phyloP scores from a whole-genome alignment of 2,113 vertebrate genomes.

The Tragelaphus buxtoni region DNA sequence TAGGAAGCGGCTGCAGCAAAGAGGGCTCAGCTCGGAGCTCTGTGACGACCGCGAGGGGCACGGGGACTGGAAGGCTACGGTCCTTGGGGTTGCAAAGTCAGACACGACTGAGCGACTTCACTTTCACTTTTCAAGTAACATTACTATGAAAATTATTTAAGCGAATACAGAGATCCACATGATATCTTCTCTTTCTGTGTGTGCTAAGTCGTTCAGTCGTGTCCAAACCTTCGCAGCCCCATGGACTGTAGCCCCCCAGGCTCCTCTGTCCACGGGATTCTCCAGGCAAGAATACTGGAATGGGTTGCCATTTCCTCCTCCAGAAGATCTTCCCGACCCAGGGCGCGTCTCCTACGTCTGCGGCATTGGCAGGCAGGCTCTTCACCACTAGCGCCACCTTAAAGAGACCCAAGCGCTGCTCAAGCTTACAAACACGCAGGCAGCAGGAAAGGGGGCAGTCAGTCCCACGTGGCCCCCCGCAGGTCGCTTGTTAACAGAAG shows the following conservation, averaged over 20 bases:
- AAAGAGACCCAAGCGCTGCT: background rate
- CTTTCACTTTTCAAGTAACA: background rate
- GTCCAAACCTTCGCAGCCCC: background rate
- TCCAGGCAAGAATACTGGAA: background rate
- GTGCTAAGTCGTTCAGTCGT: background rate
- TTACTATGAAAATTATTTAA: background rate
- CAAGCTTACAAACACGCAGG: background rate
- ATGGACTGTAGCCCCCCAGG: background rate
- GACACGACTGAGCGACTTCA: background rate
- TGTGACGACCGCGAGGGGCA: rapidly evolving
- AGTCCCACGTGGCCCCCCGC: rapidly evolving
- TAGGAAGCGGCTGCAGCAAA: rapidly evolving
- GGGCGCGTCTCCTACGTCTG: background rate
- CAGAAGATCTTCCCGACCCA: background rate
- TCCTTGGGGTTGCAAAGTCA: background rate
- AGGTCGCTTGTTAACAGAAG: background rate
- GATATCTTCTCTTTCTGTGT: background rate
- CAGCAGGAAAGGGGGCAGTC: background rate
- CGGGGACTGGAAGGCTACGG: background rate
- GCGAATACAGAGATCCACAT: background rate
- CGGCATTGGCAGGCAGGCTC: background rate
- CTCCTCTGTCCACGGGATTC: background rate
- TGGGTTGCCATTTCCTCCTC: background rate
- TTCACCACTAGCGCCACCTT: background rate
- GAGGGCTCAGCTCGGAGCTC: background rate